These are phyloP conservation scores for Clepsis dumicolana DNA, from an alignment of 2,888 invertebrate genomes.

Conservation along the genomic window DNA sequence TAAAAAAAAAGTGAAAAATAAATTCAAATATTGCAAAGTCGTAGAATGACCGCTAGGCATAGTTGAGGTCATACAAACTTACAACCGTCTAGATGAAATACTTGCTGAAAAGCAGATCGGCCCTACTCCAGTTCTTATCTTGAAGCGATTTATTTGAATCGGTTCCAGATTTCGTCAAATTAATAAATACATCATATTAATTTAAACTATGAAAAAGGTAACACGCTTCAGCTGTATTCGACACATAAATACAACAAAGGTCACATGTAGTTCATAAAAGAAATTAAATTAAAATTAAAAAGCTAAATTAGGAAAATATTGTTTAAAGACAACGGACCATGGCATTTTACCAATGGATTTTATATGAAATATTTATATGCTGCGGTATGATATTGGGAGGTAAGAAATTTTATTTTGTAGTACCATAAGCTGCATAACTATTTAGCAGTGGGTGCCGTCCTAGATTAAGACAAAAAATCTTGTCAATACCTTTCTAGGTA, in stretches of 20 bases:
- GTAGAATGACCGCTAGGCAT: too few species aligned
- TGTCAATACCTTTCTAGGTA: too few species aligned
- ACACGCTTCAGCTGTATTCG: background rate
- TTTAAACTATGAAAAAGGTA: background rate
- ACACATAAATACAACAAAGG: background rate
- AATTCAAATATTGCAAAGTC: too few species aligned
- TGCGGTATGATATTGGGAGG: background rate
- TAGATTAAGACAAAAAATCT: too few species aligned
- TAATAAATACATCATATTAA: constrained; percentile 1
- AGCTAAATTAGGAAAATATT: too few species aligned
- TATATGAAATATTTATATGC: background rate
- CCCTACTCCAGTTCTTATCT: background rate
- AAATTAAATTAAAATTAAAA: too few species aligned
- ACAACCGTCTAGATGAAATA: background rate
- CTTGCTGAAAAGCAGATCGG: background rate
- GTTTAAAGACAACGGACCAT: background rate
- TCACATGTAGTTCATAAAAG: background rate
- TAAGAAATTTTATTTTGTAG: background rate
- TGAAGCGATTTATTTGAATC: background rate
- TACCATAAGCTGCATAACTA: too few species aligned
- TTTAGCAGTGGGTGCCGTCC: too few species aligned
- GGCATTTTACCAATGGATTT: background rate
- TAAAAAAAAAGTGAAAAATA: too few species aligned
- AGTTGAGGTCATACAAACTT: too few species aligned
- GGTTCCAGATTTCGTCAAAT: background rate